Evolutionary conservation across 1,140 invertebrate species (phyloP), one percentile per base, ranked within the genome.

Genomic region (Prorops nasuta): DNA sequence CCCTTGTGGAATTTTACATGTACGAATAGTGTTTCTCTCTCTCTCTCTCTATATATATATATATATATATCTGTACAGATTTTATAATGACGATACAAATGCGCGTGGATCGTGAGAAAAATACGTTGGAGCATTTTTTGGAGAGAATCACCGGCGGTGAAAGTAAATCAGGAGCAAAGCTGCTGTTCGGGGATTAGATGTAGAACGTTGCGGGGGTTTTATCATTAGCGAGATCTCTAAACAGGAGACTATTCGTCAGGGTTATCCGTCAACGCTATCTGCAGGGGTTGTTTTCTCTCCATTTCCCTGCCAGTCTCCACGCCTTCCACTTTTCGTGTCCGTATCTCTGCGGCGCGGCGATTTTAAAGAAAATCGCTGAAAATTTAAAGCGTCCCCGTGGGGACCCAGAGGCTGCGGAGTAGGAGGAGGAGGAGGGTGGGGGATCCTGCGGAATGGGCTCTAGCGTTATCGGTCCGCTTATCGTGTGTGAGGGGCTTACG

Each of bases 281-380:
- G 31, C 24, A 40, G 31, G 44, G 21, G 44, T 10, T 53, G 44
- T 17, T 18, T n/a, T n/a, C n/a, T n/a, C n/a, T n/a, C n/a, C n/a
- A n/a, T n/a, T n/a, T 20, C 14, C 17, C 7, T 18, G 3, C 15
- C 9, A 12, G 10, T 37, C n/a, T 28, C 24, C 32, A 20, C 35
- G 32, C 32, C 19, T 19, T 22, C 36, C n/a, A n/a, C 49, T 17
- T 45, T 46, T 14, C 35, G 24, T 6, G 10, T 46, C 47, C 42
- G 37, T 38, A 18, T 45, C 36, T 51, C 35, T 16, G 34, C 34
- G 34, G 18, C 48, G 28, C 28, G 36, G 54, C 58, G 61, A 71
- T 73, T 76, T 77, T 76, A 67, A 74, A 76, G 68, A 72, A 76
- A 77, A 74, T 67, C 58, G 55, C 51, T 53, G 69, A 67, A 76